Base-by-base conservation (phyloP, 1,140 invertebrate species). In the Varroa destructor region DNA sequence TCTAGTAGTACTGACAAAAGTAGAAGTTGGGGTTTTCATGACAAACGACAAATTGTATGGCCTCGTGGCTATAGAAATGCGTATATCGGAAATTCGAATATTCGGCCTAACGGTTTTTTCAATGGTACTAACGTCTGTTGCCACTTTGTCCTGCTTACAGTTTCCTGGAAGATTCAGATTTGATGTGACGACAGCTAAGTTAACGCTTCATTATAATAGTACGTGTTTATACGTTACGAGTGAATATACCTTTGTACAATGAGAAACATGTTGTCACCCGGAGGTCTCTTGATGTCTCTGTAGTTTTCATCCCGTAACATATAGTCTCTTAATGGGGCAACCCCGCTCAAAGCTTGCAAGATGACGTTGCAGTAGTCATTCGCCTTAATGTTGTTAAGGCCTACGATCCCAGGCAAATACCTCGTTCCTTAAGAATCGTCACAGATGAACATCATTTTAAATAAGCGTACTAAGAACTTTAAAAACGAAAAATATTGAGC, bases 341-440 rank as follows among this genome's bases (percentile, higher is more conserved):
- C 94, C 82, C 98, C 93, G 0, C 91, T 92, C 25, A 99, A 81
- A 61, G 91, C 90, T 89, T 96, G 77, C 64, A 99, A 82, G 74
- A 99, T 89, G 71, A 98, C 96, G 83, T 99, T 99, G 77, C 95
- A 98, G 78, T 99, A 99, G 81, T 99, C 96, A 83, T 97, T 97
- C 1, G 91, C 91, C 81, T 99, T 99, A 74, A 99, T 99, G 80
- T 99, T 99, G 79, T 99, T 99, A 37, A 99, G 82, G 1, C 97
- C 97, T 71, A 85, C 82, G 72, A 82, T 77, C 2, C 81, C 74
- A 71, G 61, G 61, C 37, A 67, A 46, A 67, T 43, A 56, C 36
- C 37, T 58, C 8, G 54, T 57, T 40, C n/a, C 55, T 43, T 8
- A 4, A 55, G 36, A 56, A 36, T 6, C 56, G 40, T 56, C 6